Percentiles rank a stretch among this genome's conserved stretches.
Evolutionary conservation across 2,797 vertebrate species (phyloP).

Genomic region (Bovichtus diacanthus): DNA sequence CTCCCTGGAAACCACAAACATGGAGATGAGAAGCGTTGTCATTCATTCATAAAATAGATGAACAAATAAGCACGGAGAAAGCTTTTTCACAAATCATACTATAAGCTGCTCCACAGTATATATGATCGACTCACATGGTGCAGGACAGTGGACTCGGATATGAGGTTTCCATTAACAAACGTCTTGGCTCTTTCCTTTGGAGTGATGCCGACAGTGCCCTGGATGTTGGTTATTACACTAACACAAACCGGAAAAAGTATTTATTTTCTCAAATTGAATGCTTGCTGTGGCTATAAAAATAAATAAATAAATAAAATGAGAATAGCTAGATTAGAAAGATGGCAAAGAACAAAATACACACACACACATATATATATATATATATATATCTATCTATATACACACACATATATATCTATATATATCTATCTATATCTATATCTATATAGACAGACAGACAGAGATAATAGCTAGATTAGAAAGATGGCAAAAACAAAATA

Average conservation of each 20-base stretch:
- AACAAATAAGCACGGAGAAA: background rate
- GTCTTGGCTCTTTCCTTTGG: constrained; percentile 91
- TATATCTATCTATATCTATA: no score
- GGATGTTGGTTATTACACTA: constrained; percentile 89
- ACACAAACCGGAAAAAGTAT: background rate
- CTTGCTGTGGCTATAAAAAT: background rate
- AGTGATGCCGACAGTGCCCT: constrained; percentile 87
- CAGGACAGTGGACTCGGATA: constrained; percentile 87
- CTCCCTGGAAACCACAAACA: constrained; percentile 84
- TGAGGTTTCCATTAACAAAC: constrained; percentile 91
- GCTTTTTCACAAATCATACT: background rate
- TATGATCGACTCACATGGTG: constrained; percentile 89
- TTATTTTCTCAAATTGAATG: background rate
- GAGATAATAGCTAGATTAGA: no score
- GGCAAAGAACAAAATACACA: no score
- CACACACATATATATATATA: no score
- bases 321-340: no score
- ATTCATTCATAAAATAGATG: background rate
- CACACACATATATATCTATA: no score
- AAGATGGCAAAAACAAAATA: no score
- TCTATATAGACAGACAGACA: no score
- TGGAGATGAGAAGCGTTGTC: background rate
- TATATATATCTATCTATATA: no score
- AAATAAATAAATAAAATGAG: no score
- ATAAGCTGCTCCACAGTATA: background rate